Conservation (phyloP, 2,888 invertebrate genomes). For the Trileptium ribeirensis region DNA sequence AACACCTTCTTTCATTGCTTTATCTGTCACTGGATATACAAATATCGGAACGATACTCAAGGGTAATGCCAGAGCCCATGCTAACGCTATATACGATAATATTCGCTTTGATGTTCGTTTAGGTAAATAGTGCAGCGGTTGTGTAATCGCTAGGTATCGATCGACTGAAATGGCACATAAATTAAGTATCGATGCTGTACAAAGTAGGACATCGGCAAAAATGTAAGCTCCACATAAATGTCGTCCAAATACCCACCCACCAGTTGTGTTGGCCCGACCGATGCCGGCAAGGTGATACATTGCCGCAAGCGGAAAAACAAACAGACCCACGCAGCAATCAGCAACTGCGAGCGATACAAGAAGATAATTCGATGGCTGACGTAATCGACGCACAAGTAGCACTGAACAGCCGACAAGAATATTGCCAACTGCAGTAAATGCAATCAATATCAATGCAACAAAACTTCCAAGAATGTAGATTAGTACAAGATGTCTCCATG, state of each 20-base stretch:
- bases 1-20: neutral
- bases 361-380: constrained; percentile 51
- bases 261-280: too few species aligned
- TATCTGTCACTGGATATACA: constrained; percentile 63
- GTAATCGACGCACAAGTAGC: constrained; percentile 55
- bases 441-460: too few species aligned
- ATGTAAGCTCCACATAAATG: constrained; percentile 56
- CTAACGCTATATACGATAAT: constrained; percentile 70
- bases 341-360: constrained; percentile 57
- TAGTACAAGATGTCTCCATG: too few species aligned
- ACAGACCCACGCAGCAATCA: constrained; percentile 56
- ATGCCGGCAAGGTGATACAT: constrained; percentile 51
- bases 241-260: constrained; percentile 34
- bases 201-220: constrained; percentile 57
- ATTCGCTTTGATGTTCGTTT: constrained; percentile 85
- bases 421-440: constrained; percentile 57
- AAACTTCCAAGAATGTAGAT: too few species aligned
- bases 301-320: constrained; percentile 58
- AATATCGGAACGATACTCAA: constrained; percentile 85
- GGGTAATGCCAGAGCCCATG: constrained; percentile 86
- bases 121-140: constrained; percentile 87
- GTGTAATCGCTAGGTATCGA: constrained; percentile 58
- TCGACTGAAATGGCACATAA: constrained; percentile 59
- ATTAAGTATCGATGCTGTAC: constrained; percentile 59
- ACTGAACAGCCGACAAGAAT: constrained; percentile 58